Evolutionary conservation across 2,797 vertebrate species (phyloP), one percentile per base, ranked within the genome.

Genomic region (Amphiprion clarkii): DNA sequence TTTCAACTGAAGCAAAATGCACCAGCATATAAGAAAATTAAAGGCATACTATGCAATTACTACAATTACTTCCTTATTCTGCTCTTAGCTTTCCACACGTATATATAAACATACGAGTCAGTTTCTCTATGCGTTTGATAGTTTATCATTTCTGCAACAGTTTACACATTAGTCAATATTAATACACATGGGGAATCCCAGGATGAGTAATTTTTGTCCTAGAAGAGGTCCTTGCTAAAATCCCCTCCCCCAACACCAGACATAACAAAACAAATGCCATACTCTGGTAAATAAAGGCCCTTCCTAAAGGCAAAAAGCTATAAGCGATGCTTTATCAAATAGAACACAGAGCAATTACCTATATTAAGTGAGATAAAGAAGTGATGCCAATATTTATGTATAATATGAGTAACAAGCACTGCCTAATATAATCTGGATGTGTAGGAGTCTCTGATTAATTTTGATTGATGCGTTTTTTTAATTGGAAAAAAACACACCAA

Each of bases 231-330:
- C 59, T 52, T 67, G 64, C 67, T 75, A 21, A 69, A 68, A 57
- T 19, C 84, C 89, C 86, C 74, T 88, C 83, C 91, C 89, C 89
- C 89, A 87, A 64, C 82, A 80, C 8, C 59, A 84, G 67, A 89
- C 83, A 82, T 70, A 91, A 88, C 83, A 90, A 89, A 89, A 90
- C 82, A 87, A 88, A 88, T 12, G 58, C 60, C 81, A 81, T 61
- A 75, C 49, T 33, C 65, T 58, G 14, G 31, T 61, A 46, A 78
- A 72, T 64, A n/a, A 74, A 65, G 71, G 49, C n/a, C 67, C 27
- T 17, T 9, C 6, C 5, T 21, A 70, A 70, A 4, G 42, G 19
- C 10, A 21, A 57, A 63, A 59, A 52, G 6, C 63, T 76, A 29
- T 2, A 58, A 48, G 59, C 19, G 21, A 27, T 51, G 25, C 57